Evolutionary conservation across 2,888 invertebrate genomes (phyloP), one percentile per base, ranked within the genome.

Genomic region (Aleiodes testaceus): DNA sequence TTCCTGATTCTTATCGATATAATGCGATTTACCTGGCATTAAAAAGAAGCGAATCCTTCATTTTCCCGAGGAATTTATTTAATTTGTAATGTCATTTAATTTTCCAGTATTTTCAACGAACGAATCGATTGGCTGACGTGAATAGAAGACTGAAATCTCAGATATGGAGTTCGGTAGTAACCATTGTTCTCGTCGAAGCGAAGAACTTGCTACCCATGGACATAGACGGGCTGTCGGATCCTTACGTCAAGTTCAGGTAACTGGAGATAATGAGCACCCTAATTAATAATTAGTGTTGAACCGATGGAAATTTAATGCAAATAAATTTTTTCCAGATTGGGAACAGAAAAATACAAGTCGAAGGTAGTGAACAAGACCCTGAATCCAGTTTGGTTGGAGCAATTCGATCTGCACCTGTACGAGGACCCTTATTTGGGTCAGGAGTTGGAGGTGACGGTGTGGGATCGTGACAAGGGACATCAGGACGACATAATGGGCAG

Each of bases 81-180:
- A n/a, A n/a, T n/a, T 26, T 26, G 26, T 5, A 26, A 26, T 26
- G 3, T 2, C 26, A 26, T 45, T 36, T 67, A 0, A 36, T 69
- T 66, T 59, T 90, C 0, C 89, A 95, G 95, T 95, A 95, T 86
- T 92, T 95, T 79, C 91, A 94, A 82, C 92, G 92, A 84, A 94
- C 93, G 83, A 92, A 92, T 75, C 91, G 93, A 84, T 88, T 94
- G 76, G 92, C 93, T 49, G 96, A 96, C 83, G 93, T 94, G 69
- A 95, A 94, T 84, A 93, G 93, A 84, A 90, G 94, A 73, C 89
- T 97, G 67, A 98, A 97, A 88, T 96, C 95, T 30, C 98, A 98
- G 89, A 96, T 97, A 85, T 99, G 98, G 98, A 97, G 95, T 85
- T 96, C 97, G 2, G 97, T 98, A 70, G 97, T 99, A 45, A 99